A percentile compares a stretch with the other conserved stretches of the same genome.
phyloP scores from a whole-genome alignment of 2,797 vertebrate genomes.

The Gobio occitaniae region DNA sequence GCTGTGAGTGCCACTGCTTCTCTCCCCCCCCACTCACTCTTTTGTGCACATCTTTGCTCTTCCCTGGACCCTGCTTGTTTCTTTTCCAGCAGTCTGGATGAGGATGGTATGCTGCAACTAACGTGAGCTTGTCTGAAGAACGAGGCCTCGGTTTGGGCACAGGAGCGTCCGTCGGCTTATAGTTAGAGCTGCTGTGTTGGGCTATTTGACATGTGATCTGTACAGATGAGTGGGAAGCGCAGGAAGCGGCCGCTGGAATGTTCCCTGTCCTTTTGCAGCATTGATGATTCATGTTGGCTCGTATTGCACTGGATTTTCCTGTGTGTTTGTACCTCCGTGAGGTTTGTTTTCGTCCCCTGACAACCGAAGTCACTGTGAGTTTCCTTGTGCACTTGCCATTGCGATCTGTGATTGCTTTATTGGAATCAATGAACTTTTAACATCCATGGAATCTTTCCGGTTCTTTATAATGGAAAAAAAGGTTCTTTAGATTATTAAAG shows the following conservation, averaged over 20 bases:
- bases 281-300: slow-evolving; percentile 49
- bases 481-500: background rate
- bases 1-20: slow-evolving; percentile 88
- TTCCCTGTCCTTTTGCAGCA: slow-evolving; percentile 38
- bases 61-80: slow-evolving; percentile 7
- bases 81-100: slow-evolving; percentile 41
- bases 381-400: background rate
- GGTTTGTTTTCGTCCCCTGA: slow-evolving; percentile 80
- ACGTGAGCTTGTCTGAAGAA: slow-evolving; percentile 64
- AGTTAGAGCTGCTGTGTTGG: slow-evolving; percentile 59
- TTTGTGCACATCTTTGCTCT: slow-evolving; percentile 6
- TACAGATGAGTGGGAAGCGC: slow-evolving; percentile 25
- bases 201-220: slow-evolving; percentile 46
- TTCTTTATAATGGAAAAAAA: too few relatives aligned
- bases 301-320: slow-evolving; percentile 20
- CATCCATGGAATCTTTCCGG: background rate
- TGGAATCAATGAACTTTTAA: background rate
- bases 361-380: slow-evolving; percentile 70
- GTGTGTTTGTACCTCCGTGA: slow-evolving; percentile 60
- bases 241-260: slow-evolving; percentile 46
- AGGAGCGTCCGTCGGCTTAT: slow-evolving; percentile 65
- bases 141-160: slow-evolving; percentile 67
- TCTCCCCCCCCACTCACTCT: slow-evolving; percentile 37
- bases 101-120: slow-evolving; percentile 68
- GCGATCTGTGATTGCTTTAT: background rate